These are phyloP conservation scores for Eupithecia dodoneata DNA, from an alignment of 2,888 invertebrate genomes.

Conservation along the genomic window DNA sequence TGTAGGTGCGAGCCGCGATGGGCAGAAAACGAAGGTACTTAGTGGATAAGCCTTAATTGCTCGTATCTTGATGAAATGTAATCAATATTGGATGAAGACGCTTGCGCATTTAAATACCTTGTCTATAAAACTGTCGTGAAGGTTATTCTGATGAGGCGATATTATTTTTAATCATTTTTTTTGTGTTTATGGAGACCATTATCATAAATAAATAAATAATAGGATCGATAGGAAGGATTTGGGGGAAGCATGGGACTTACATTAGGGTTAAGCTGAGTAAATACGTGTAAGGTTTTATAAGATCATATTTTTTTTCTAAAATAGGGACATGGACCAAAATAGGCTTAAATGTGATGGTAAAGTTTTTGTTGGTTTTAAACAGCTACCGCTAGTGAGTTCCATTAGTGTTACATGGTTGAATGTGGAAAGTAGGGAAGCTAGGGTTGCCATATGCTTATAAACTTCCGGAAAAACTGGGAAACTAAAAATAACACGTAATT, in stretches of 20 bases:
- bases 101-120: background rate
- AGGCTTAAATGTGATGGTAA: background rate
- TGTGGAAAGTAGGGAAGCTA: constrained; percentile 46
- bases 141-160: background rate
- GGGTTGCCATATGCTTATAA: constrained; percentile 16
- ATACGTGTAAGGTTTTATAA: too few species aligned
- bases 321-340: background rate
- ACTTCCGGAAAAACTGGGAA: background rate
- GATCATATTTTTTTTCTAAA: too few species aligned
- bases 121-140: background rate
- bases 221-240: too few species aligned
- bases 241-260: too few species aligned
- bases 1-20: constrained; percentile 42
- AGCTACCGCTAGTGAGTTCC: constrained; percentile 67
- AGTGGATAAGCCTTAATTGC: constrained; percentile 47
- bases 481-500: background rate
- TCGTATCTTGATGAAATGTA: constrained; percentile 38
- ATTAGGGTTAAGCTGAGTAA: too few species aligned
- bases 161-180: background rate
- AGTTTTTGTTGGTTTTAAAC: constrained; percentile 67
- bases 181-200: background rate
- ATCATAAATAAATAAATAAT: too few species aligned
- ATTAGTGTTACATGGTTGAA: constrained; percentile 78
- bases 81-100: constrained; percentile 33
- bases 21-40: constrained; percentile 34